Conservation (phyloP, 1,140 invertebrate genomes). For the Armadillidium nasatum region DNA sequence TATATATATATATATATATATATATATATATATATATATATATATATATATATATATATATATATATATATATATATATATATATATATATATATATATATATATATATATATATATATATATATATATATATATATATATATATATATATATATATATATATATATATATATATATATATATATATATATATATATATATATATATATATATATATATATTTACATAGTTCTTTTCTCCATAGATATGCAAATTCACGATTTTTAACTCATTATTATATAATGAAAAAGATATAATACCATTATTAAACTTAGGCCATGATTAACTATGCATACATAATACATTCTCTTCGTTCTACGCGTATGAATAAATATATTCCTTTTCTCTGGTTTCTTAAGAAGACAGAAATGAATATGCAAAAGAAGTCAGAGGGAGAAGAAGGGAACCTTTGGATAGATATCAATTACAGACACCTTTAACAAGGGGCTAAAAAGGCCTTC, state of each 20-base stretch:
- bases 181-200: no score
- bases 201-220: no score
- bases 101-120: conserved; percentile 8
- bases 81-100: not conserved
- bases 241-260: no score
- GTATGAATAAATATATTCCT: not conserved
- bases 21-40: not conserved
- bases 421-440: not conserved
- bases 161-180: not conserved
- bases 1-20: no score
- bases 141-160: not conserved
- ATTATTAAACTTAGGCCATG: not conserved
- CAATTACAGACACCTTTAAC: conserved; percentile 1
- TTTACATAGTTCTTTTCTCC: no score
- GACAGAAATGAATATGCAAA: conserved; percentile 9
- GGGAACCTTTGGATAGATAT: not conserved
- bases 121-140: conserved; percentile 2
- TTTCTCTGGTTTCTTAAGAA: not conserved
- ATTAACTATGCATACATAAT: conserved; percentile 1
- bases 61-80: not conserved
- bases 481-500: not conserved
- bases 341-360: not conserved
- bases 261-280: no score
- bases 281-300: no score
- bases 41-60: conserved; percentile 2